These are phyloP conservation scores for Datnioides undecimradiatus DNA, from an alignment of 2,113 vertebrate species.

Conservation along the genomic window DNA sequence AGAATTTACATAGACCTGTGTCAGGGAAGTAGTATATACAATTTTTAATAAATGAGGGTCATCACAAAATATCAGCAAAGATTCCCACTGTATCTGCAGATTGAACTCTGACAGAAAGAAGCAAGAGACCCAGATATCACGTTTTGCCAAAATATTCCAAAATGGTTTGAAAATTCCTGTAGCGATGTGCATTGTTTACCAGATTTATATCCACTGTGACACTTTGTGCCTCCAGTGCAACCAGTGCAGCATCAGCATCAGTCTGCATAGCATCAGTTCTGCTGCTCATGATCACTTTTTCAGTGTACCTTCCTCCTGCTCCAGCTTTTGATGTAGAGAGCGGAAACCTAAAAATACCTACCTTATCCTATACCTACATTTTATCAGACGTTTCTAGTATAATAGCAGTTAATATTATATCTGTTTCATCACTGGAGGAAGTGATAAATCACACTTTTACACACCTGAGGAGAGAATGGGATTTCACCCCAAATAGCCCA, in stretches of 20 bases:
- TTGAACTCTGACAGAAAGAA: neutral
- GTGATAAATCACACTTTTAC: slow-evolving; percentile 25
- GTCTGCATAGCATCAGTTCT: neutral
- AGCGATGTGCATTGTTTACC: neutral
- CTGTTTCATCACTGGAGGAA: neutral
- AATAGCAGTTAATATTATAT: neutral
- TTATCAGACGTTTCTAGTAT: slow-evolving; percentile 1
- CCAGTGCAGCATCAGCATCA: neutral
- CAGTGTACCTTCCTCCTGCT: neutral
- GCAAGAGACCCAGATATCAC: neutral
- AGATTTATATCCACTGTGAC: slow-evolving; percentile 10
- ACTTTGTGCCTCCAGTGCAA: slow-evolving; percentile 19
- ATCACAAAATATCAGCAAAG: neutral
- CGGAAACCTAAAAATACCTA: slow-evolving; percentile 48
- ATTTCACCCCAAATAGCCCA: neutral
- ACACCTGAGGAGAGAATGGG: neutral
- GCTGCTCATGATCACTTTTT: slow-evolving; percentile 16
- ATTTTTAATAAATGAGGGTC: neutral
- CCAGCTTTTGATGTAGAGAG: slow-evolving; percentile 24
- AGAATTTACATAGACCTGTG: neutral
- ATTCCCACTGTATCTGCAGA: neutral
- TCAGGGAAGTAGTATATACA: neutral
- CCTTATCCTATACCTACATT: slow-evolving; percentile 7
- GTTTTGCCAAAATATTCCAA: neutral
- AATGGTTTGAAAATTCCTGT: slow-evolving; percentile 15